Evolutionary conservation across 2,888 invertebrate species (phyloP).

Genomic region (Dendrolimus houi): DNA sequence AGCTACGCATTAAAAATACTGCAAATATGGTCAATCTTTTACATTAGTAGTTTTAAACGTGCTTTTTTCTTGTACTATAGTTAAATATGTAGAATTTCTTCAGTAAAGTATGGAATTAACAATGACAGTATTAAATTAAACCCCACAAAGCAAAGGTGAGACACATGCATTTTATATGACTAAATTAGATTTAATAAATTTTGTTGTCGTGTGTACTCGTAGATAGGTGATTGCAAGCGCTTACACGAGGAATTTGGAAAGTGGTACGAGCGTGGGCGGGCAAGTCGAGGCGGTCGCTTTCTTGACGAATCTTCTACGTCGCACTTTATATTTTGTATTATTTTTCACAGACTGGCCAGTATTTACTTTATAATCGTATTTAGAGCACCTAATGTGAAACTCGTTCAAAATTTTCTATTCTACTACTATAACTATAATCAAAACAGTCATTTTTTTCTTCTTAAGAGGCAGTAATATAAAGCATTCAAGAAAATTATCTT

Average conservation of each 20-base stretch:
- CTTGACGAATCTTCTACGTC: conserved; percentile 67
- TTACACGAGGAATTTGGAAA: conserved; percentile 73
- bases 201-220: conserved; percentile 41
- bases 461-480: too few relatives aligned
- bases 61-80: too few relatives aligned
- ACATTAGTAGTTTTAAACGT: too few relatives aligned
- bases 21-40: too few relatives aligned
- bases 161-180: conserved; percentile 17
- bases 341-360: conserved; percentile 42
- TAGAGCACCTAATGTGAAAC: conserved; percentile 9
- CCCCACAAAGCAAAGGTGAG: conserved; percentile 13
- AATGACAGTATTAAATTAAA: too few relatives aligned
- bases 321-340: conserved; percentile 62
- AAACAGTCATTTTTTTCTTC: too few relatives aligned
- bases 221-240: conserved; percentile 65
- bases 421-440: too few relatives aligned
- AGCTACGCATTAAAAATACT: too few relatives aligned
- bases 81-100: too few relatives aligned
- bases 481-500: too few relatives aligned
- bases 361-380: conserved; percentile 24
- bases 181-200: conserved; percentile 34
- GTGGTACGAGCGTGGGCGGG: conserved; percentile 71
- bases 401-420: background rate
- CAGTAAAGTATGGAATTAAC: too few relatives aligned
- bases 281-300: conserved; percentile 53